Conservation (phyloP, 2,888 invertebrate species). For the Napeogenes inachia region DNA sequence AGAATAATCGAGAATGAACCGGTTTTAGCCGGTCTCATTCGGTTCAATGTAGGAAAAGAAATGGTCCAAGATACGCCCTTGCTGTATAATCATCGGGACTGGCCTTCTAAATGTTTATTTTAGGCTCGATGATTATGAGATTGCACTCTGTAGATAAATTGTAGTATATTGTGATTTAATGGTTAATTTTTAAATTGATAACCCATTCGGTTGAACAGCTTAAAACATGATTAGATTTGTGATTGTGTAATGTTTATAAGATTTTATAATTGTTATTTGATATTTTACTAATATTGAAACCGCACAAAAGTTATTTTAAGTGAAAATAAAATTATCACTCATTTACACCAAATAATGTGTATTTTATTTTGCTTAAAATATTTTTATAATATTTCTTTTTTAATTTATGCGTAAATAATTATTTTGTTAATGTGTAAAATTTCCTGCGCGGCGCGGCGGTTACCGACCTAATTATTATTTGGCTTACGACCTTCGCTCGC, state of each 20-base stretch:
- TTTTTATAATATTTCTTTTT: neutral
- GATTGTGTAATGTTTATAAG: too few relatives aligned
- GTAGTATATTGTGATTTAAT: too few relatives aligned
- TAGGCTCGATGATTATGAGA: conserved; percentile 5
- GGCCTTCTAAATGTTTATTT: neutral
- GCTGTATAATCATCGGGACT: conserved; percentile 8
- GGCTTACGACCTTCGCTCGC: conserved; percentile 3
- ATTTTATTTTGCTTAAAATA: neutral
- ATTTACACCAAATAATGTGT: neutral
- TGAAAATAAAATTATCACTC: too few relatives aligned
- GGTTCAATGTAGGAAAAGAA: conserved; percentile 24
- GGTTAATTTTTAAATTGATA: too few relatives aligned
- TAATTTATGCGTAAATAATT: neutral
- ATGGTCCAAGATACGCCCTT: conserved; percentile 16
- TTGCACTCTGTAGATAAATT: too few relatives aligned
- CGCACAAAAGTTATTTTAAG: too few relatives aligned
- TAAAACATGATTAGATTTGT: too few relatives aligned
- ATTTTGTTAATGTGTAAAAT: neutral
- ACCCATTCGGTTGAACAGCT: too few relatives aligned
- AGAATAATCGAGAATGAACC: conserved; percentile 50
- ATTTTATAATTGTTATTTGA: too few relatives aligned
- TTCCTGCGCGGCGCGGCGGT: neutral
- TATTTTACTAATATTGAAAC: too few relatives aligned
- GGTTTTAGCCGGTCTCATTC: conserved; percentile 21
- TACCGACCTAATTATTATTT: conserved; percentile 1